These are phyloP conservation scores for Epirrhoe alternata DNA, from an alignment of 2,888 invertebrate species.

Conservation along the genomic window DNA sequence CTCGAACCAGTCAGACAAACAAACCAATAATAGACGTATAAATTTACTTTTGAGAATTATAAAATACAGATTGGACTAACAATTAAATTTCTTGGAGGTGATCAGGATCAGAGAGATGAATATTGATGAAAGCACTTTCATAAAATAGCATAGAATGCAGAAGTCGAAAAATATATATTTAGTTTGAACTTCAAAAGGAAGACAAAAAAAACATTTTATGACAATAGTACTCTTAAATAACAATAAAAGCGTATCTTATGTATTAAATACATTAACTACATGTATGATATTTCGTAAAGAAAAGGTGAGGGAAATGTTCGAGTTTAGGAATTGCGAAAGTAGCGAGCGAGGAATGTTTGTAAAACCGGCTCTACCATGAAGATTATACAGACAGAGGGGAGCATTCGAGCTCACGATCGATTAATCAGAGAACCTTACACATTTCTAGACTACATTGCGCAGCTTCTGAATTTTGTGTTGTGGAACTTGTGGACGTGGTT, in stretches of 20 bases:
- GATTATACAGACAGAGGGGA: constrained; percentile 29
- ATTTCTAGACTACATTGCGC: constrained; percentile 35
- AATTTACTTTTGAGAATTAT: background rate
- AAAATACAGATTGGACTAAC: background rate
- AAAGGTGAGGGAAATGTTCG: constrained; percentile 20
- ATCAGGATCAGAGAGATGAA: background rate
- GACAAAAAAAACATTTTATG: too few species aligned
- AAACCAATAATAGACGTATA: background rate
- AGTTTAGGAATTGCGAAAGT: constrained; percentile 32
- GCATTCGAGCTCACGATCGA: constrained; percentile 30
- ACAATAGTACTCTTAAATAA: too few species aligned
- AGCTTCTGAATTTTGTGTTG: constrained; percentile 19
- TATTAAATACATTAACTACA: too few species aligned
- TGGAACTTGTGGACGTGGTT: constrained; percentile 5
- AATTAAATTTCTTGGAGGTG: background rate
- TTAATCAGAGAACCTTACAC: constrained; percentile 32
- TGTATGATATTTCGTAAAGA: background rate
- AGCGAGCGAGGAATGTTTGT: constrained; percentile 25
- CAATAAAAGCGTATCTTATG: too few species aligned
- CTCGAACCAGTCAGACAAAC: constrained; percentile 13
- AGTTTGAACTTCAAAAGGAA: too few species aligned
- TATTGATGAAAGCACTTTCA: background rate
- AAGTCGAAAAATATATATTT: too few species aligned
- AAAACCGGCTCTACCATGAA: constrained; percentile 30
- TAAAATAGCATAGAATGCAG: background rate